Percentiles rank a stretch among this genome's conserved stretches.
Evolutionary conservation across 2,888 invertebrate genomes (phyloP).

Genomic region (Cinara cedri): DNA sequence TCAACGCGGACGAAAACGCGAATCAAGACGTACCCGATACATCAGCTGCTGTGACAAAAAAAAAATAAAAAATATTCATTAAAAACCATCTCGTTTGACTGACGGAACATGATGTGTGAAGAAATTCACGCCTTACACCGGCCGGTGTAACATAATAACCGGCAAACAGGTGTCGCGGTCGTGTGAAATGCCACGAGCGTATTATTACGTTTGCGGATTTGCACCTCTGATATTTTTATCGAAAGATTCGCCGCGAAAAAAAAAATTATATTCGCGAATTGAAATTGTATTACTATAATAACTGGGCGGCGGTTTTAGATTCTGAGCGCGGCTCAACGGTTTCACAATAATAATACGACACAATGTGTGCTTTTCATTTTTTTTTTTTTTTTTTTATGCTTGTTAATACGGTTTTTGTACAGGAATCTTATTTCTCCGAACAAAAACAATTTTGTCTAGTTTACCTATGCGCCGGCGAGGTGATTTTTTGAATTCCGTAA

Average conservation of each 20-base stretch:
- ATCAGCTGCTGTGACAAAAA: slow-evolving; percentile 14
- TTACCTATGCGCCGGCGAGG: no score
- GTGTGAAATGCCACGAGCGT: not conserved
- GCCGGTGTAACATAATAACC: not conserved
- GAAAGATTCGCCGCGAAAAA: not conserved
- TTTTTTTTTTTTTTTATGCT: no score
- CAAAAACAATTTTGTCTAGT: no score
- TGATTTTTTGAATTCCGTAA: no score
- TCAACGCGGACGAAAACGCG: no score
- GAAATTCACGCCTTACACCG: slow-evolving; percentile 5
- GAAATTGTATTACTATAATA: not conserved
- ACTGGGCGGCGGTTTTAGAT: not conserved
- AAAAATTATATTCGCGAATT: not conserved
- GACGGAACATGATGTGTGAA: not conserved
- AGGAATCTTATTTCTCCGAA: no score
- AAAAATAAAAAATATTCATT: no score
- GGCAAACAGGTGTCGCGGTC: slow-evolving; percentile 21
- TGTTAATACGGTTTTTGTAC: no score
- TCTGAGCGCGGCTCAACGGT: no score
- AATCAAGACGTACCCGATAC: not conserved
- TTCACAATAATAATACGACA: no score
- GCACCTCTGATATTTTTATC: slow-evolving; percentile 20
- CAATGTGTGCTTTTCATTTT: no score
- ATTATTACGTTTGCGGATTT: slow-evolving; percentile 8
- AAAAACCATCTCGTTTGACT: slow-evolving; percentile 5